These are phyloP conservation scores for Melieria crassipennis DNA, from an alignment of 2,888 invertebrate species.

Conservation along the genomic window DNA sequence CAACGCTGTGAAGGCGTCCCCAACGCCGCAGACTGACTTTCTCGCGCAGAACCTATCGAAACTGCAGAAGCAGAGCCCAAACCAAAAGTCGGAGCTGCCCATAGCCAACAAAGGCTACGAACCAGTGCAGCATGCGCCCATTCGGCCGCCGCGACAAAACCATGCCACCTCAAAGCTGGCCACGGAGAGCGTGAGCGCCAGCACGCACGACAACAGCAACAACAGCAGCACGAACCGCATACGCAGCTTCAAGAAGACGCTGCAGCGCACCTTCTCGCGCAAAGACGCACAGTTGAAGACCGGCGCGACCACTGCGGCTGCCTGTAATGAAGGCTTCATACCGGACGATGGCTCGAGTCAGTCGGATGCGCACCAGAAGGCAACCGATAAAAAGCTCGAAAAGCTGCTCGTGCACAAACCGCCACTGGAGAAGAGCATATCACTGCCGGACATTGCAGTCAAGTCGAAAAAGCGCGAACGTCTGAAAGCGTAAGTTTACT, in stretches of 20 bases:
- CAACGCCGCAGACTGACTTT: conserved; percentile 62
- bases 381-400: conserved; percentile 64
- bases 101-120: conserved; percentile 35
- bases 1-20: conserved; percentile 44
- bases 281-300: conserved; percentile 55
- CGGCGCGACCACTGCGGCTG: conserved; percentile 37
- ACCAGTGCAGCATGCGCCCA: conserved; percentile 46
- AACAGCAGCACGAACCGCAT: conserved; percentile 53
- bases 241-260: conserved; percentile 63
- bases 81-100: not conserved
- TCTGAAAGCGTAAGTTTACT: conserved; percentile 74
- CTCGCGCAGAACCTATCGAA: conserved; percentile 57
- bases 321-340: conserved; percentile 55
- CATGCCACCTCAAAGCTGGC: conserved; percentile 49
- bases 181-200: conserved; percentile 38
- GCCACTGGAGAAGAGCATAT: conserved; percentile 81
- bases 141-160: conserved; percentile 55
- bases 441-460: conserved; percentile 85
- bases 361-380: conserved; percentile 41
- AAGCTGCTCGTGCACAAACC: conserved; percentile 61
- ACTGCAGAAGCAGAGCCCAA: conserved; percentile 42
- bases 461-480: conserved; percentile 77
- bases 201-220: conserved; percentile 28
- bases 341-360: conserved; percentile 45
- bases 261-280: conserved; percentile 69